phyloP scores from a whole-genome alignment of 2,113 vertebrate species.

The Charina bottae region DNA sequence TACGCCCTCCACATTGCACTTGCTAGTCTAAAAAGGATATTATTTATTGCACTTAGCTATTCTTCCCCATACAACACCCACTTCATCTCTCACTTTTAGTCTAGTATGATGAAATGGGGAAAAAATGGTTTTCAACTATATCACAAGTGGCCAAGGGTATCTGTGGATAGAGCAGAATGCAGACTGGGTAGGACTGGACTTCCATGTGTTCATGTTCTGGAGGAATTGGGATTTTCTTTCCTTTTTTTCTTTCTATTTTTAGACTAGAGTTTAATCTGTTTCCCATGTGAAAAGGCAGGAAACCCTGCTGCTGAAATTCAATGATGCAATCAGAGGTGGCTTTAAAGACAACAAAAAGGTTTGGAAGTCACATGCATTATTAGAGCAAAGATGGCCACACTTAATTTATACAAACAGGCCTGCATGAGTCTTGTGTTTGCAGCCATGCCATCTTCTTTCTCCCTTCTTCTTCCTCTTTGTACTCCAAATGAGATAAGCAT shows the following conservation, averaged over 20 bases:
- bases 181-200: neutral
- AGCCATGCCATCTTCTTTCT: neutral
- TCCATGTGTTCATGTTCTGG: neutral
- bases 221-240: neutral
- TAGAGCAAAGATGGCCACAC: neutral
- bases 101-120: neutral
- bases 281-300: neutral
- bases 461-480: neutral
- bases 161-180: neutral
- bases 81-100: neutral
- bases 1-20: neutral
- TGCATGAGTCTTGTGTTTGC: neutral
- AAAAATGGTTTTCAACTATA: neutral
- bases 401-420: neutral
- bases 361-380: neutral
- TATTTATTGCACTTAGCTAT: neutral
- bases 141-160: neutral
- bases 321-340: neutral
- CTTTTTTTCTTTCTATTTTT: neutral
- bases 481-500: neutral
- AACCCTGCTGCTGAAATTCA: neutral
- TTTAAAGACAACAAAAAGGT: neutral
- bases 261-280: neutral
- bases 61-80: neutral
- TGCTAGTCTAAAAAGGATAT: neutral